phyloP scores from a whole-genome alignment of 2,113 vertebrate species.

The Thamnophis sirtalis region DNA sequence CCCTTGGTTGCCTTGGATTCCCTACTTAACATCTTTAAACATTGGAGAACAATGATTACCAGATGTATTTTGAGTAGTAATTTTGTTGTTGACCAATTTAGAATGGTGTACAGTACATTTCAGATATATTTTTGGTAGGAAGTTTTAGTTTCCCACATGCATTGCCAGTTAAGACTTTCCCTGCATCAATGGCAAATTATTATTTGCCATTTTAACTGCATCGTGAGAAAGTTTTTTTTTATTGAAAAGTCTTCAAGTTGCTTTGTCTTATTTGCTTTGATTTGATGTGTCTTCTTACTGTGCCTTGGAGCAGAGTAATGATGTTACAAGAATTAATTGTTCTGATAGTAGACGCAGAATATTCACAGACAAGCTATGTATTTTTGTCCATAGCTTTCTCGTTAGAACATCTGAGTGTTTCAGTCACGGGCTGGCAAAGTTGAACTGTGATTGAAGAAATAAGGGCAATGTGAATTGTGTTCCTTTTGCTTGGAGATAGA shows the following conservation, averaged over 20 bases:
- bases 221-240: background rate
- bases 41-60: background rate
- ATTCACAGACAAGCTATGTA: background rate
- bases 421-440: background rate
- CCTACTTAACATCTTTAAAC: background rate
- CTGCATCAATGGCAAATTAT: background rate
- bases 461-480: background rate
- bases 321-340: slow-evolving; percentile 12
- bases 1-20: background rate
- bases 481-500: background rate
- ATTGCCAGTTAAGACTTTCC: background rate
- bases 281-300: background rate
- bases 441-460: background rate
- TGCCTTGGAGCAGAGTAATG: background rate
- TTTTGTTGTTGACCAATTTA: background rate
- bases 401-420: background rate
- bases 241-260: background rate
- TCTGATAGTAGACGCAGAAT: background rate
- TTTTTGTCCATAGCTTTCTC: background rate
- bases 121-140: background rate
- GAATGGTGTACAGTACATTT: background rate
- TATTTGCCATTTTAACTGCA: too few relatives aligned
- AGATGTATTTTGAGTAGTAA: background rate
- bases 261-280: background rate
- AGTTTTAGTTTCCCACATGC: background rate